Evolutionary conservation across 1,140 invertebrate genomes (phyloP).

Genomic region (Ceratitis capitata): DNA sequence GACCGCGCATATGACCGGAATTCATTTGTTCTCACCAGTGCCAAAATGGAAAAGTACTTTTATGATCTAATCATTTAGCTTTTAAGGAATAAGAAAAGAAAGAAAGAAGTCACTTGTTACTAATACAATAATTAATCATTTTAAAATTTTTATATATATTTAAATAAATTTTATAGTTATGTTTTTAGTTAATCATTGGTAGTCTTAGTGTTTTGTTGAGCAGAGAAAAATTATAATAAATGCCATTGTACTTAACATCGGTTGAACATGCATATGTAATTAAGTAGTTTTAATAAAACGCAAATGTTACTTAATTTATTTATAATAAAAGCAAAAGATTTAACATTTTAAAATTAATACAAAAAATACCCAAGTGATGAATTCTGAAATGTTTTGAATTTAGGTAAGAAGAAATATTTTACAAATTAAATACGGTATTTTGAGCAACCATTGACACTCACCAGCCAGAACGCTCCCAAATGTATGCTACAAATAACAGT

Average conservation of each 20-base stretch:
- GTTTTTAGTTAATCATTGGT: constrained; percentile 5
- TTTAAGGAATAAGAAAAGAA: background rate
- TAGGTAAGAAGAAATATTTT: too few species aligned
- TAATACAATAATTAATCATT: background rate
- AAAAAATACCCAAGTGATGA: too few species aligned
- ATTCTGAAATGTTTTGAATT: too few species aligned
- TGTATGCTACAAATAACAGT: too few species aligned
- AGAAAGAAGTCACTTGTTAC: background rate
- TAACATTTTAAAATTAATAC: too few species aligned
- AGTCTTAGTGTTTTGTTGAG: background rate
- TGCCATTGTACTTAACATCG: constrained; percentile 14
- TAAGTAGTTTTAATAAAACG: background rate
- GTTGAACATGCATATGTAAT: background rate
- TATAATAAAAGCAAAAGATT: background rate
- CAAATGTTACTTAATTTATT: constrained; percentile 34
- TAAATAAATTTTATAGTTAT: background rate
- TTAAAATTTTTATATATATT: background rate
- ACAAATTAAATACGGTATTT: too few species aligned
- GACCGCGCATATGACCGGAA: background rate
- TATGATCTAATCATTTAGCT: background rate
- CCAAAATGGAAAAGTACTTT: constrained; percentile 13
- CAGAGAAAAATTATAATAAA: background rate
- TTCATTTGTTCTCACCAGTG: constrained; percentile 7
- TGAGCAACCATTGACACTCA: too few species aligned
- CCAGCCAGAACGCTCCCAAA: too few species aligned